Percentiles rank a stretch among this genome's conserved stretches.
phyloP scores from a whole-genome alignment of 2,113 vertebrate genomes.

The Carassius auratus region DNA sequence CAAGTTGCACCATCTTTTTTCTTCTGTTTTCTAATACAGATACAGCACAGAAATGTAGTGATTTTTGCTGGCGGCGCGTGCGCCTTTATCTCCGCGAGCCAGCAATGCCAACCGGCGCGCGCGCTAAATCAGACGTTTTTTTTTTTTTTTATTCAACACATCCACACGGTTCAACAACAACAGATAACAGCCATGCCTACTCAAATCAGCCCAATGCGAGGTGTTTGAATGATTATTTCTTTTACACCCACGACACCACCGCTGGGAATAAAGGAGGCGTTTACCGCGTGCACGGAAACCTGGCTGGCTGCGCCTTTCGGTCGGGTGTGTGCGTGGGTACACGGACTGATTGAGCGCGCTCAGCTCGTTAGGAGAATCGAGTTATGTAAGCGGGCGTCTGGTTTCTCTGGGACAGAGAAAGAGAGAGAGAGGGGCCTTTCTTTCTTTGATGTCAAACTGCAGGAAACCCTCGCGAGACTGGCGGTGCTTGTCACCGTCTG shows the following conservation, averaged over 20 bases:
- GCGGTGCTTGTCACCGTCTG: slow-evolving; percentile 15
- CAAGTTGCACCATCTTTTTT: slow-evolving; percentile 1
- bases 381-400: slow-evolving; percentile 51
- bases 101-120: slow-evolving; percentile 7
- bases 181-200: slow-evolving; percentile 35
- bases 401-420: slow-evolving; percentile 33
- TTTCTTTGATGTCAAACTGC: slow-evolving; percentile 50
- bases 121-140: background rate
- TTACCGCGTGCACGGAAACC: slow-evolving; percentile 1
- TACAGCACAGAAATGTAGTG: background rate
- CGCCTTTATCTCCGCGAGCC: slow-evolving; percentile 29
- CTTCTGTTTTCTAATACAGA: slow-evolving; percentile 27
- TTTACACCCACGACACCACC: slow-evolving; percentile 34
- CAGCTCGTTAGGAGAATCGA: slow-evolving; percentile 32
- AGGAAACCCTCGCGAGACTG: slow-evolving; percentile 42
- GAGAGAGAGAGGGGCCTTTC: background rate
- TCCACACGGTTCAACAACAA: slow-evolving; percentile 29
- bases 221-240: slow-evolving; percentile 15
- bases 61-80: slow-evolving; percentile 1
- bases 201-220: slow-evolving; percentile 7
- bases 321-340: slow-evolving; percentile 14
- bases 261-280: slow-evolving; percentile 32
- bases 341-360: slow-evolving; percentile 4
- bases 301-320: background rate
- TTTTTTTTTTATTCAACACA: background rate